Percentiles rank a stretch among this genome's conserved stretches.
Conservation (phyloP, 2,888 invertebrate species). For the Nesidiocoris tenuis region DNA sequence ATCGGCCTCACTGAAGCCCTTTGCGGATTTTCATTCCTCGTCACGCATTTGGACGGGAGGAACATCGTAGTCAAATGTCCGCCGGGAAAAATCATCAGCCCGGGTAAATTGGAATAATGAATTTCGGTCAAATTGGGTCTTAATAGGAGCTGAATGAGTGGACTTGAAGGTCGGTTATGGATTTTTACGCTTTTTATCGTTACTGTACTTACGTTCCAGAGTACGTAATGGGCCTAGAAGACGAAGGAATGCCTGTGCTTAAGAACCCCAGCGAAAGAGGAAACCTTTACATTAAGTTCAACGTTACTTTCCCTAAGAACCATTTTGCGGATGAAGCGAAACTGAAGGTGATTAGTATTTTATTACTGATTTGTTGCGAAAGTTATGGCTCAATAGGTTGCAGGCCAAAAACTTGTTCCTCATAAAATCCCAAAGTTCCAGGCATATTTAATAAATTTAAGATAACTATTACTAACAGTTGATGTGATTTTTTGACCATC, state of each 20-base stretch:
- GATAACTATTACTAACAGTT: no score
- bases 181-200: no score
- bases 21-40: slow-evolving; percentile 80
- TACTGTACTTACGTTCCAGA: slow-evolving; percentile 56
- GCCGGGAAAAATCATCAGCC: slow-evolving; percentile 80
- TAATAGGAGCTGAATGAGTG: neutral
- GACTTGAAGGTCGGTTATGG: no score
- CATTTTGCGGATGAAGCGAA: slow-evolving; percentile 71
- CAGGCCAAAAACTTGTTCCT: no score
- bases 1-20: slow-evolving; percentile 84
- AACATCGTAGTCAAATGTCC: slow-evolving; percentile 74
- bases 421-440: neutral
- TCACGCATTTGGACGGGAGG: slow-evolving; percentile 88
- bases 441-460: neutral
- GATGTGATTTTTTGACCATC: no score
- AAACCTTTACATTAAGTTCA: slow-evolving; percentile 82
- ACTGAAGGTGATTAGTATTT: slow-evolving; percentile 55
- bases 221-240: slow-evolving; percentile 71
- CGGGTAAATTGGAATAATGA: slow-evolving; percentile 62
- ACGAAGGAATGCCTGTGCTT: slow-evolving; percentile 88
- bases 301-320: slow-evolving; percentile 78
- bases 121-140: neutral
- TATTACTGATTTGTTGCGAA: slow-evolving; percentile 18
- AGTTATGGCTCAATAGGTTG: no score
- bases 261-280: slow-evolving; percentile 85